phyloP scores from a whole-genome alignment of 1,140 invertebrate genomes.

The Drosophila auraria region DNA sequence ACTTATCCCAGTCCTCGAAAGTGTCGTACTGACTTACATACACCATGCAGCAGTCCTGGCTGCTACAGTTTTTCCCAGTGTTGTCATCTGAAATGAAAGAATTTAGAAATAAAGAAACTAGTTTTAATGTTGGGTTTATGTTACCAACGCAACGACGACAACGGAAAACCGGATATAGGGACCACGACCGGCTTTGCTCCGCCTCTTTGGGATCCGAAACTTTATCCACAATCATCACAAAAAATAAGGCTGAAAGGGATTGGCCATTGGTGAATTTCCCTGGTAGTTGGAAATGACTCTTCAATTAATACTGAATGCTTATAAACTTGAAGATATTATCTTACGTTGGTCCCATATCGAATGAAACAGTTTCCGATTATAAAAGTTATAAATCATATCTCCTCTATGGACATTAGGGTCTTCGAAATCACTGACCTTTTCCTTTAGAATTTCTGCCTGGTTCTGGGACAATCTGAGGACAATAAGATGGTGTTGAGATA shows the following conservation, averaged over 20 bases:
- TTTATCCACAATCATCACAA: slow-evolving; percentile 24
- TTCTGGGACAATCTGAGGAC: neutral
- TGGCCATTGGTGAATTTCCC: slow-evolving; percentile 25
- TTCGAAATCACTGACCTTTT: slow-evolving; percentile 2
- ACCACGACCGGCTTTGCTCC: slow-evolving; percentile 17
- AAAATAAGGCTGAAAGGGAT: slow-evolving; percentile 14
- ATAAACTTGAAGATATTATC: neutral
- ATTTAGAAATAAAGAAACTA: neutral
- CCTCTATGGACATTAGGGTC: neutral
- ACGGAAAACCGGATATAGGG: slow-evolving; percentile 16
- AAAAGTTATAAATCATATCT: fast-evolving
- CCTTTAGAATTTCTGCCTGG: neutral
- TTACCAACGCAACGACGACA: slow-evolving; percentile 28
- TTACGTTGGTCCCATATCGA: slow-evolving; percentile 8
- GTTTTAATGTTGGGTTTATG: neutral
- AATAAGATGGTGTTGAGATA: neutral
- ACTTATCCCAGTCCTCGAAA: slow-evolving; percentile 2
- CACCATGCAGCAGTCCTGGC: slow-evolving; percentile 17
- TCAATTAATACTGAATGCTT: neutral
- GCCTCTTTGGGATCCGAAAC: neutral
- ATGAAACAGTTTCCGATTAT: neutral
- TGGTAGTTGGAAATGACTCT: neutral
- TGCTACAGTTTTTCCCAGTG: slow-evolving; percentile 2
- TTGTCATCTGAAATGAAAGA: neutral
- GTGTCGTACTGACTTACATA: neutral